Conservation (phyloP, 2,113 vertebrate species). For the Pachyramphus minor region DNA sequence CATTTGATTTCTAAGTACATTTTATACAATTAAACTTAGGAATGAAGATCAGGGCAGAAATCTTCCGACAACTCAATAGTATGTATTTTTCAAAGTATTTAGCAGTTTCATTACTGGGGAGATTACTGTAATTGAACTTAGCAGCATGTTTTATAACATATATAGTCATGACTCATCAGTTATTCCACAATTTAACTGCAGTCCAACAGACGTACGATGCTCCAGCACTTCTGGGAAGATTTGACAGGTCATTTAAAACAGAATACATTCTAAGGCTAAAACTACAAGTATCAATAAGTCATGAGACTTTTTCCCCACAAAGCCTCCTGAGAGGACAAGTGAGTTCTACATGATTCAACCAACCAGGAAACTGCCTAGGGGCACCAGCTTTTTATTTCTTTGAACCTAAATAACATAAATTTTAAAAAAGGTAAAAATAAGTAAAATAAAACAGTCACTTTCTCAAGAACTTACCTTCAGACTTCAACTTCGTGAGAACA, state of each 20-base stretch:
- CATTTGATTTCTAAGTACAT: background rate
- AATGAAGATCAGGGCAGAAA: background rate
- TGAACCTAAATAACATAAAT: background rate
- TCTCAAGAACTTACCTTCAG: constrained; percentile 86
- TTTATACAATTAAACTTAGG: background rate
- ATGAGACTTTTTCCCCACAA: background rate
- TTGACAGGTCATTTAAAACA: background rate
- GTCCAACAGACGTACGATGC: background rate
- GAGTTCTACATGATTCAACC: background rate
- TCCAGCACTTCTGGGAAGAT: background rate
- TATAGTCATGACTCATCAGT: background rate
- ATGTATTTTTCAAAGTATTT: background rate
- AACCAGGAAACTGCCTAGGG: background rate
- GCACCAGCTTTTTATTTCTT: background rate
- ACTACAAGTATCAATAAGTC: background rate
- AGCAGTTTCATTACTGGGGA: background rate
- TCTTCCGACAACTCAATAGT: background rate
- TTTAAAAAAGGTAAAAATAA: background rate
- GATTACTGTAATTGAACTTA: background rate
- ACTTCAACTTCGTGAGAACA: constrained; percentile 95
- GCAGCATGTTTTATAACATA: background rate
- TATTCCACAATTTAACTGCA: background rate
- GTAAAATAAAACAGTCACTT: background rate
- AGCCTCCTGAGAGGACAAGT: background rate
- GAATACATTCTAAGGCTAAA: background rate